Base-by-base conservation (phyloP, 2,888 invertebrate genomes). In the Spisula solida region DNA sequence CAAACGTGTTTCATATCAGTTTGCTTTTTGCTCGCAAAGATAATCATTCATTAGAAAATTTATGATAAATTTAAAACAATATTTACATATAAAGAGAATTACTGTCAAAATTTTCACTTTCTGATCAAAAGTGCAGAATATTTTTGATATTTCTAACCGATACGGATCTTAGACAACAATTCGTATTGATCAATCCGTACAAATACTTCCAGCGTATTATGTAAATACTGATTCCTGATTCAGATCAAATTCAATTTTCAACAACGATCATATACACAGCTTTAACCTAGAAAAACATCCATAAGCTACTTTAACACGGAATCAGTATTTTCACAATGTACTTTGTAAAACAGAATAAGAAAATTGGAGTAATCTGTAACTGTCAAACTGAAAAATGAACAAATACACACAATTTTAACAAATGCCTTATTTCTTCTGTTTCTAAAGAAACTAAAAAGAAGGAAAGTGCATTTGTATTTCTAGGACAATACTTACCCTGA, bases 401-500 rank as follows among this genome's bases (percentile, higher is more conserved):
- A 34, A 14, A 75, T 31, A 75, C 75, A 34, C 75, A 34, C 31
- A 31, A 2, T 75, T 66, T 25, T 10, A 66, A 75, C 16, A 31
- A 31, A 75, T 31, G 75, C 34, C 75, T 34, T 20, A 60, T 75
- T 75, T 12, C 75, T 34, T 70, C 1, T 31, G 14, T 31, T 70
- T 34, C 75, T 31, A 75, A 31, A 75, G 31, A 75, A 75, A 75
- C 31, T 18, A 31, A 31, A 16, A 31, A 31, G 1, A 31, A 18
- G 31, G 18, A 34, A 34, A 75, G 31, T 16, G 34, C 29, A 75
- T 18, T 31, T 14, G 4, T 6, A 2, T 31, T 75, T 34, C 75
- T 75, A 4, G 31, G 34, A 75, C 55, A 70, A 88, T 88, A 88
- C 88, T 89, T 89, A 89, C 89, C 89, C 89, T 89, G 89, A 82